phyloP scores from a whole-genome alignment of 2,888 invertebrate genomes.

The Odontothrips loti region DNA sequence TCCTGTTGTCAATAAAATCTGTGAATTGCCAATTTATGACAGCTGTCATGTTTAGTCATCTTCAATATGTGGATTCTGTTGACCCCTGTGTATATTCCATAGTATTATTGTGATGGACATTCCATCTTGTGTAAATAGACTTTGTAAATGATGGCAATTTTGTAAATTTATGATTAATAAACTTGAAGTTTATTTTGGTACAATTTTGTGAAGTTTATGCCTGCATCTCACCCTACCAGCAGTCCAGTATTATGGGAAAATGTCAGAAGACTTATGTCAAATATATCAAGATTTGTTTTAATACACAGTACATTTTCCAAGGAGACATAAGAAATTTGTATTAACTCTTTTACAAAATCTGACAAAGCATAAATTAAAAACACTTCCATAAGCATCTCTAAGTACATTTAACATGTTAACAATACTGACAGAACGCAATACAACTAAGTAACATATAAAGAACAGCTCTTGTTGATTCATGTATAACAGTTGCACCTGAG shows the following conservation, averaged over 20 bases:
- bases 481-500: neutral
- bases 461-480: neutral
- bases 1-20: neutral
- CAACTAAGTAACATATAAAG: constrained; percentile 16
- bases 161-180: neutral
- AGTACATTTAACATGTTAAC: constrained; percentile 25
- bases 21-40: neutral
- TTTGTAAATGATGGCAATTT: neutral
- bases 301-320: neutral
- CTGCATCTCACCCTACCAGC: too few species aligned
- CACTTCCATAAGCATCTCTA: constrained; percentile 26
- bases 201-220: neutral
- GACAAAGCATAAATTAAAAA: constrained; percentile 26
- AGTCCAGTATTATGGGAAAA: neutral
- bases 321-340: constrained; percentile 19
- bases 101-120: constrained; percentile 7
- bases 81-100: neutral
- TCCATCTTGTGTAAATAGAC: neutral
- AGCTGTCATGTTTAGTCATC: neutral
- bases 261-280: neutral
- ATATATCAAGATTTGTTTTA: constrained; percentile 24
- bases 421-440: constrained; percentile 25
- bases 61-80: neutral
- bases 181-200: neutral
- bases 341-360: constrained; percentile 25